Percentiles rank a stretch among this genome's conserved stretches.
These are phyloP conservation scores for Camptogramma bilineatum DNA, from an alignment of 2,888 invertebrate genomes.

Conservation along the genomic window DNA sequence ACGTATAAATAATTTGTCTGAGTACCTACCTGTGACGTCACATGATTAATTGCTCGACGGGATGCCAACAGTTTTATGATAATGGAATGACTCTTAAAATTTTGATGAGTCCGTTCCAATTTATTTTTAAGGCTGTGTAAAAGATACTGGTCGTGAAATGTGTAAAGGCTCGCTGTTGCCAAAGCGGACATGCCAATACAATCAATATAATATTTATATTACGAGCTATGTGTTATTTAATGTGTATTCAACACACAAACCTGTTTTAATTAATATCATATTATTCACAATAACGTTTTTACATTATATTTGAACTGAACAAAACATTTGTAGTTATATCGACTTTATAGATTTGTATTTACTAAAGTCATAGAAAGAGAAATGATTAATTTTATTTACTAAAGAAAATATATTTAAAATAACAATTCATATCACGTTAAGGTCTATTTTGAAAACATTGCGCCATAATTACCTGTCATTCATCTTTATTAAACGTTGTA, in stretches of 20 bases:
- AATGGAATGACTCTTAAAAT: slow-evolving; percentile 46
- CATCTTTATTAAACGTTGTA: slow-evolving; percentile 10
- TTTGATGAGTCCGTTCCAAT: slow-evolving; percentile 42
- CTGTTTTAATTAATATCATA: no score
- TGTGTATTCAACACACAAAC: no score
- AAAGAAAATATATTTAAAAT: background rate
- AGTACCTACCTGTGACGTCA: slow-evolving; percentile 44
- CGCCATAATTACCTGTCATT: background rate
- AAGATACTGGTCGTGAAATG: slow-evolving; percentile 10
- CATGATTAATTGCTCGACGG: slow-evolving; percentile 47
- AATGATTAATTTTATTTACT: no score
- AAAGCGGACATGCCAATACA: background rate
- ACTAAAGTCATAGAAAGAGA: no score
- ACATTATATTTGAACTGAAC: no score
- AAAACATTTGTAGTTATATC: no score
- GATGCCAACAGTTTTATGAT: slow-evolving; percentile 49
- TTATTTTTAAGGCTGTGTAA: slow-evolving; percentile 34
- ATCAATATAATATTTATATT: background rate
- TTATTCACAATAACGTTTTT: no score
- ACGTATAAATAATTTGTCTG: slow-evolving; percentile 57
- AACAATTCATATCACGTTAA: background rate
- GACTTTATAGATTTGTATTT: no score
- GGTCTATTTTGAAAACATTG: background rate
- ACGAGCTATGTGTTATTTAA: no score
- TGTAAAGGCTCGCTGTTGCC: background rate